Evolutionary conservation across 2,797 vertebrate species (phyloP).

Genomic region (Urosaurus nigricauda): DNA sequence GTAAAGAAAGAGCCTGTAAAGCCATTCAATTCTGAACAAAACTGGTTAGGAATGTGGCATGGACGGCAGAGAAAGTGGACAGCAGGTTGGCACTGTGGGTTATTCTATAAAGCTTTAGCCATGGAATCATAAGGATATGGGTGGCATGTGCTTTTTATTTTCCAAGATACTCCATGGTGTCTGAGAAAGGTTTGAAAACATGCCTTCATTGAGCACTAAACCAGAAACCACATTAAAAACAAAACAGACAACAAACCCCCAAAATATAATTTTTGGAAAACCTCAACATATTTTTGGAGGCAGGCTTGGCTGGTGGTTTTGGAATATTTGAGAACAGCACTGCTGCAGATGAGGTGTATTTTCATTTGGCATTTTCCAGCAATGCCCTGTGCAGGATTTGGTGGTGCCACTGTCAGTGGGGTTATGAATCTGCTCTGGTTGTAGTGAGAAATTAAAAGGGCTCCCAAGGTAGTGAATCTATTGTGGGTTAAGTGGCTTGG

Average conservation of each 20-base stretch:
- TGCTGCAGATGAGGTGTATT: background rate
- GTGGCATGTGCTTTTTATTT: background rate
- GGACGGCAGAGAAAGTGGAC: background rate
- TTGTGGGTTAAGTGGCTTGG: no score
- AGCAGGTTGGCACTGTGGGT: background rate
- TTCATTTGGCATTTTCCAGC: background rate
- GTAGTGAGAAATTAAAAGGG: no score
- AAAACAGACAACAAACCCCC: background rate
- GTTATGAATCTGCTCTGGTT: no score
- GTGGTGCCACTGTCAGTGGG: no score
- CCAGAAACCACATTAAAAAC: conserved; percentile 22
- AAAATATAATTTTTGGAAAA: conserved; percentile 11
- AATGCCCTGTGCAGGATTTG: no score
- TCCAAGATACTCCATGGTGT: background rate
- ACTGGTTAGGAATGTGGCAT: background rate
- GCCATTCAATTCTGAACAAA: background rate
- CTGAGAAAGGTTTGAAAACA: background rate
- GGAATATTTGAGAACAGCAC: conserved; percentile 3
- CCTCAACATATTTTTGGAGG: conserved; percentile 25
- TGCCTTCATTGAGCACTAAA: background rate
- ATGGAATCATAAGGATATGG: background rate
- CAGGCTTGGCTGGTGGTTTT: conserved; percentile 6
- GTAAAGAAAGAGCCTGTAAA: background rate
- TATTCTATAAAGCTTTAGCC: background rate
- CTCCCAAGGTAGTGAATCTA: no score